Evolutionary conservation across 1,140 invertebrate species (phyloP), one percentile per base, ranked within the genome.

Genomic region (Oreohelix idahoensis): DNA sequence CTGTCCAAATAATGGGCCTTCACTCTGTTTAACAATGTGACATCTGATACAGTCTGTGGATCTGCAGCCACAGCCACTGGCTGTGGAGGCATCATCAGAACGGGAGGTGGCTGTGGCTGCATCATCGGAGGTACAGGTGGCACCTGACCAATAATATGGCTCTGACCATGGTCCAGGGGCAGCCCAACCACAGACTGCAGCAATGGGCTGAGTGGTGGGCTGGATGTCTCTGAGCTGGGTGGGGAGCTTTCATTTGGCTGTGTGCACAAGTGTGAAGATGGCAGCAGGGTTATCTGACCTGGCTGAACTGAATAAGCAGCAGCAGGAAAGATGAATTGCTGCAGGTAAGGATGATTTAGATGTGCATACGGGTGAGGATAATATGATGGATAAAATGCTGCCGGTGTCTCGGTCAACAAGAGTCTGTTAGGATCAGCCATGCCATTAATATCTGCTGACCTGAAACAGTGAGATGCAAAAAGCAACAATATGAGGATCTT

Each of bases 171-270:
- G 10, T 53, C 75, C 11, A 45, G 17, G 29, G 78, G 69, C 49
- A 53, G n/a, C 5, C 42, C 51, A 17, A 20, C 20, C 38, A 49
- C 1, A 11, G 36, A 26, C n/a, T 29, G 42, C 53, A 39, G 77
- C n/a, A 77, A 71, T n/a, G 86, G 89, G 84, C 87, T 89, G 45
- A 82, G 70, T 29, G 86, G 89, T 69, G 85, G 87, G 79, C 86
- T 89, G 29, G 86, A 88, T 69, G 85, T 85, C 71, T 86, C 86
- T 32, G 84, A 89, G 77, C 86, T 87, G 74, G 76, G 75, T 36
- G 77, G 38, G 4, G 51, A 58, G 36, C 58, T 39, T 13, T 84
- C 83, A 71, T 39, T 75, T 23, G 20, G 70, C 53, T 29, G 51
- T 66, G 77, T 20, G 35, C 38, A 74, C 32, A 66, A 70, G 38